Evolutionary conservation across 2,113 vertebrate genomes (phyloP), one percentile per base, ranked within the genome.

Genomic region (Mionectes macconnelli): DNA sequence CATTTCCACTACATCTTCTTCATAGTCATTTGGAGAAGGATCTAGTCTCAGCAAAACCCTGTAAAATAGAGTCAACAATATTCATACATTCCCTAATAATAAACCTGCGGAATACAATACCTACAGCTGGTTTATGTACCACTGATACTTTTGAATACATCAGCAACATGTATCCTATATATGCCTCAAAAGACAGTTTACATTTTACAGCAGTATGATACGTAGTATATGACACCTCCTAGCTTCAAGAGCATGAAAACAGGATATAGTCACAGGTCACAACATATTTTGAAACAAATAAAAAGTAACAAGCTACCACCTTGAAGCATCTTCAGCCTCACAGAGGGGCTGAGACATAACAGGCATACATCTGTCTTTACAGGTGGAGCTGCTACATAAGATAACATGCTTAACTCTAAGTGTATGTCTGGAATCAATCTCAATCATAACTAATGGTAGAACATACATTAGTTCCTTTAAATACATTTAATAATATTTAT

Each of bases 31-130:
- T 86, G 99, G 99, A 94, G 98, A 98, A 77, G 99, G 99, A 95
- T 99, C 99, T 49, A 99, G 97, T 90, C 93, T 98, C 95, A 99
- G 89, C 89, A 99, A 96, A 96, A 99, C 93, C 89, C 99, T 99
- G 96, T 93, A 97, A 98, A 96, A 92, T 9, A 97, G 73, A 97
- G 33, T 5, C 18, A 91, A 49, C 14, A 82, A 89, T 27, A 91
- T 75, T 94, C 16, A 90, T 6, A 35, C 1, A 15, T 39, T 78
- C 39, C 28, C 11, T 12, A 78, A 53, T 28, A 74, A 59, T 31
- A 84, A 66, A 57, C 4, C 25, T 55, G 33, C 8, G 39, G 19
- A 84, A 56, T 20, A 66, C 24, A 72, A 2, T 37, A 77, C 3
- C 20, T 89, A 35, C 30, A 89, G 24, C 6, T 86, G 37, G 5